Evolutionary conservation across 1,140 invertebrate species (phyloP), one percentile per base, ranked within the genome.

Genomic region (Dysdera silvatica): DNA sequence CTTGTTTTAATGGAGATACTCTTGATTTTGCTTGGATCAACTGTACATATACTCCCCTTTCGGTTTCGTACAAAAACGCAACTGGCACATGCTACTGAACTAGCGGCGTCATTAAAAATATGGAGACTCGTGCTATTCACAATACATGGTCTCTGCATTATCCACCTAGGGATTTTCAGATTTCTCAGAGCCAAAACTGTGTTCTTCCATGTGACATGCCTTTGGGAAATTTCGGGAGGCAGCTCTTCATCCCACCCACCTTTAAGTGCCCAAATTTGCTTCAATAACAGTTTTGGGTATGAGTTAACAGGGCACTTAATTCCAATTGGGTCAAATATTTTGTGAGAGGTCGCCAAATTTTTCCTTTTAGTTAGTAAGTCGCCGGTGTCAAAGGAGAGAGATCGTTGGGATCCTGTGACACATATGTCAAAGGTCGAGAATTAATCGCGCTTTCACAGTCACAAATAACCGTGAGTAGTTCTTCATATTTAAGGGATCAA

Each of bases 11-110:
- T 8, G 51, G 43, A 31, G 31, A 18, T 12, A 56, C 41, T 67
- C 67, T 45, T 48, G 52, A 45, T 35, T 52, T 45, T 55, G 49
- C 47, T 63, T 51, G 16, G 54, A 55, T 10, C 40, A 29, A 18
- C 20, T 14, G 37, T 59, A 32, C 62, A 57, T 31, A 57, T 60
- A 53, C 47, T 58, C 43, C 43, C 24, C 24, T 33, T 16, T 56
- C 24, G 5, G 12, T 54, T 28, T 43, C 24, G 40, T 40, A 49
- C 33, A 48, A 28, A 33, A 45, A 49, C 52, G 16, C 5, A 3
- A 20, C 2, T 24, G 18, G 58, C 20, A 40, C 32, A 53, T 10
- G 51, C 10, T 18, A 2, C 29, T 37, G 18, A 8, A 35, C 4
- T 29, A 16, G 51, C 51, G 40, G 33, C 51, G 3, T 4, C 16